Percentiles rank a stretch among this genome's conserved stretches.
These are phyloP conservation scores for Nineta flava DNA, from an alignment of 2,888 invertebrate species.

Conservation along the genomic window DNA sequence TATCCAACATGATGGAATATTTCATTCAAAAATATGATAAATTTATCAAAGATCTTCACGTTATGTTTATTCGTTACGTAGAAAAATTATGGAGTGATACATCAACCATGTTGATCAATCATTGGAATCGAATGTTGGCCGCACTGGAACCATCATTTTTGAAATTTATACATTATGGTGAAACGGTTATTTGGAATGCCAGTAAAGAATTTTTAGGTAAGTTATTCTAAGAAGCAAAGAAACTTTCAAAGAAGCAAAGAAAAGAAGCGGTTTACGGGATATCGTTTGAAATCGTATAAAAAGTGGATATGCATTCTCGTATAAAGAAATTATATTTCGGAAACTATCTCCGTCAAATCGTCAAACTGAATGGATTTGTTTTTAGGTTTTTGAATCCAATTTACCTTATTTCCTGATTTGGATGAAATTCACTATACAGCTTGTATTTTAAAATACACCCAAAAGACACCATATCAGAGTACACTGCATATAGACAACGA, in stretches of 20 bases:
- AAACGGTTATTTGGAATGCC: constrained; percentile 54
- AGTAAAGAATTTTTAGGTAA: constrained; percentile 52
- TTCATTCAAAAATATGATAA: constrained; percentile 62
- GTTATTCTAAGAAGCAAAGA: constrained; percentile 8
- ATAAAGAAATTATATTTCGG: too few relatives aligned
- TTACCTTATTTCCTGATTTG: too few relatives aligned
- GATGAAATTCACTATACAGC: too few relatives aligned
- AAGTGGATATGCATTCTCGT: too few relatives aligned
- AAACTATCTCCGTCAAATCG: too few relatives aligned
- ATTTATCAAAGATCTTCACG: constrained; percentile 62
- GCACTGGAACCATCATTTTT: constrained; percentile 66
- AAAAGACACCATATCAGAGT: too few relatives aligned
- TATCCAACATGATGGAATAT: constrained; percentile 49
- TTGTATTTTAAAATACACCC: too few relatives aligned
- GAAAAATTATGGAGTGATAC: constrained; percentile 60
- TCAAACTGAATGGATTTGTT: too few relatives aligned
- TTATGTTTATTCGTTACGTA: constrained; percentile 49
- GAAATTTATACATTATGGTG: constrained; percentile 57
- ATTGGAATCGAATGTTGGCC: constrained; percentile 57
- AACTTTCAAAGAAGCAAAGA: background rate
- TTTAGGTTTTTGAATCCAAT: too few relatives aligned
- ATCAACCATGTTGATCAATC: constrained; percentile 41
- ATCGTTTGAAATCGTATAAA: too few relatives aligned
- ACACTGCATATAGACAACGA: too few relatives aligned
- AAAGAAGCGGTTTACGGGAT: background rate